Evolutionary conservation across 2,797 vertebrate genomes (phyloP).

Genomic region (Dipus sagitta): DNA sequence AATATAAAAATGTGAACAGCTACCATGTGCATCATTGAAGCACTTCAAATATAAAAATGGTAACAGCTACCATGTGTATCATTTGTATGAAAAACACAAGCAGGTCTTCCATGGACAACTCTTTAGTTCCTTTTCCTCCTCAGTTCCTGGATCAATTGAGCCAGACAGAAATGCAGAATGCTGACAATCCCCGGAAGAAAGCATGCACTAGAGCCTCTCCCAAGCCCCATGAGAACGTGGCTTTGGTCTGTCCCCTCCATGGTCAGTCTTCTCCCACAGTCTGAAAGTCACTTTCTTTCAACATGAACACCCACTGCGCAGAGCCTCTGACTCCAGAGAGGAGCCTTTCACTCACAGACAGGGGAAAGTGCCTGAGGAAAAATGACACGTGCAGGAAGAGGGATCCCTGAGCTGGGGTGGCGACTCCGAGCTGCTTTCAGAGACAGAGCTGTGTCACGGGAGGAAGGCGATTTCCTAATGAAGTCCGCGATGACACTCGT

Average conservation of each 20-base stretch:
- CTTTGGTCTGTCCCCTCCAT: not conserved
- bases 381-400: constrained; percentile 56
- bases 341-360: constrained; percentile 52
- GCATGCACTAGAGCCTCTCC: not conserved
- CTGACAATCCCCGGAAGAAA: not conserved
- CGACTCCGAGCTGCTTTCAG: not conserved
- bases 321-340: not conserved
- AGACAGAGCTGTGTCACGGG: not conserved
- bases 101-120: not conserved
- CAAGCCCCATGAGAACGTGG: not conserved
- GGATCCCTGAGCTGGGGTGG: not conserved
- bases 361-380: not conserved
- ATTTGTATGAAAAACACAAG: not conserved
- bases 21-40: not conserved
- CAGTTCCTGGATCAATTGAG: constrained; percentile 30
- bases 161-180: constrained; percentile 33
- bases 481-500: constrained; percentile 40
- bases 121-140: not conserved
- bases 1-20: not conserved
- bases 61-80: not conserved
- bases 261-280: not conserved
- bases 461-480: constrained; percentile 39
- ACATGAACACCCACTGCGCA: not conserved
- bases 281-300: constrained; percentile 40
- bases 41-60: not conserved